Base-by-base conservation (phyloP, 2,797 vertebrate species). In the Darevskia mixta region DNA sequence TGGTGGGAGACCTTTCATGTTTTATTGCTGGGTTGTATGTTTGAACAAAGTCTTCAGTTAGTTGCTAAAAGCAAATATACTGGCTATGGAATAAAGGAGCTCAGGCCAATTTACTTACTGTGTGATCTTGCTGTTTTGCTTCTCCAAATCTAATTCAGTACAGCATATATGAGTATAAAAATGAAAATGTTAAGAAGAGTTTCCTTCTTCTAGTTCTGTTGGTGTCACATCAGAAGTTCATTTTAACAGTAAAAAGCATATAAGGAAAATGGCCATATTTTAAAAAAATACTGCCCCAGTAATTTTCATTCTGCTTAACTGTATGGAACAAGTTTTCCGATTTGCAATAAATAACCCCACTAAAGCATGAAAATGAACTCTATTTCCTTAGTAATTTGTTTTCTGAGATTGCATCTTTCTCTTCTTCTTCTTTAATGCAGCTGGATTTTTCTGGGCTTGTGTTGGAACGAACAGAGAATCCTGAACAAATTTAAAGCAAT, bases 331-430 rank as follows among this genome's bases (percentile, higher is more conserved):
- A 72, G 35, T 64, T 79, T 88, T 88, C 58, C 35, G 11, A 79
- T 88, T 72, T 83, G 66, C 29, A 72, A 71, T 72, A 72, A 58
- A 71, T 88, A 88, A 84, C 10, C 49, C 11, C 49, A 79, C 45
- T 55, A 72, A 61, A 84, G 49, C 29, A 61, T 84, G 49, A 84
- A 84, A 88, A 84, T 72, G 13, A 83, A 84, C 77, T 88, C 64
- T 79, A 84, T 84, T 88, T 88, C 20, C 66, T 79, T 71, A 61
- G 27, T 35, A 88, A 88, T 88, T 88, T 64, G 35, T 73, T 87
- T 86, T 72, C 67, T 73, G 2, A 61, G 66, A 84, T 72, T 79
- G 61, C 23, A 35, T 88, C 17, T 29, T 38, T 17, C 4, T 7
- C 49, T 2, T n/a, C 18, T 38, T 11, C 10, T 72, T 72, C 58